phyloP scores from a whole-genome alignment of 2,888 invertebrate genomes.

The Therioaphis trifolii region DNA sequence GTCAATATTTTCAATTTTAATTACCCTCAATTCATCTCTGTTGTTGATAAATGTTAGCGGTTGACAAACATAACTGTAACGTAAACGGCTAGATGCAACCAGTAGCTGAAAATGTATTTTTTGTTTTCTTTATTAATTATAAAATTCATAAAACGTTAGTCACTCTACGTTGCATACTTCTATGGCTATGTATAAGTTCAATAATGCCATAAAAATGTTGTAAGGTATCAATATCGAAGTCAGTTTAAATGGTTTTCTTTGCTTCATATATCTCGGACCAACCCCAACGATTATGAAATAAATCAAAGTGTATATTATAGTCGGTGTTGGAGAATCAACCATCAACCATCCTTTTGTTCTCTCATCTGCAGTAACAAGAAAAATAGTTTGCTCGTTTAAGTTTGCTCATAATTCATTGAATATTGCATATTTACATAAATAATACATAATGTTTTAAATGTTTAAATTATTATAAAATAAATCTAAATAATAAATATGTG shows the following conservation, averaged over 20 bases:
- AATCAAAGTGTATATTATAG: slow-evolving; percentile 76
- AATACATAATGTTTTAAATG: no score
- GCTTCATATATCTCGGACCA: slow-evolving; percentile 85
- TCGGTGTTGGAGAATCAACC: slow-evolving; percentile 84
- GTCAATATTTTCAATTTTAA: not conserved
- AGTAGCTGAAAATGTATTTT: slow-evolving; percentile 71
- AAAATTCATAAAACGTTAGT: not conserved
- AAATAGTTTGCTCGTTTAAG: no score
- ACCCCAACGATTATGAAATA: slow-evolving; percentile 83
- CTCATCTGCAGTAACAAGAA: slow-evolving; percentile 73
- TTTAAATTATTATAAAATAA: no score
- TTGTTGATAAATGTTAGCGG: slow-evolving; percentile 82
- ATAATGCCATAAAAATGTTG: slow-evolving; percentile 83
- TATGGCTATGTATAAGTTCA: slow-evolving; percentile 86
- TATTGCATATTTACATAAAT: no score
- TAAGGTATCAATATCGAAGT: slow-evolving; percentile 83
- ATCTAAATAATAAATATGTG: no score
- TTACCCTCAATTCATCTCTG: slow-evolving; percentile 84
- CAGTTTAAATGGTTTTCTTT: slow-evolving; percentile 80
- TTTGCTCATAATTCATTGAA: no score
- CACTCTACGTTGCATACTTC: slow-evolving; percentile 73
- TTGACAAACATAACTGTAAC: slow-evolving; percentile 88
- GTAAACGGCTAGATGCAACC: slow-evolving; percentile 78
- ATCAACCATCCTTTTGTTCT: slow-evolving; percentile 87
- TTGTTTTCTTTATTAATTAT: slow-evolving; percentile 39